Evolutionary conservation across 2,113 vertebrate genomes (phyloP).

Genomic region (Hemiprocne comata): DNA sequence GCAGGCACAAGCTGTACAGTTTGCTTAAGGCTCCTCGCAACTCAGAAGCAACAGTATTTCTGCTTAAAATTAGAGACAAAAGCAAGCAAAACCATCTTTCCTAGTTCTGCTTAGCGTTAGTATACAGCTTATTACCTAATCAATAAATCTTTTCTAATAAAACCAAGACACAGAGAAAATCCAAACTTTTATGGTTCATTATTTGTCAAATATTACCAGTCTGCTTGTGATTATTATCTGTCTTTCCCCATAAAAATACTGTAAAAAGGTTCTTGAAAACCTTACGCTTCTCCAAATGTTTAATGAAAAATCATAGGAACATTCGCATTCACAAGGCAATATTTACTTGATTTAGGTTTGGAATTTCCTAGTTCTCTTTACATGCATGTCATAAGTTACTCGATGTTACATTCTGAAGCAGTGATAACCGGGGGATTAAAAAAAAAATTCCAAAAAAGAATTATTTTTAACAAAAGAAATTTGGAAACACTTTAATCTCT

Average conservation of each 20-base stretch:
- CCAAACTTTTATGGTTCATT: background rate
- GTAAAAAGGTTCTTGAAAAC: background rate
- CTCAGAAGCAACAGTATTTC: background rate
- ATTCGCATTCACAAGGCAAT: background rate
- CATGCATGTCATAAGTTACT: background rate
- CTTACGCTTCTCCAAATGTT: background rate
- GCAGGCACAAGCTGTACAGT: background rate
- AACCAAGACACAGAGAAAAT: background rate
- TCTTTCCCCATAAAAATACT: background rate
- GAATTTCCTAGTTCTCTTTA: background rate
- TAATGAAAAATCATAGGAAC: background rate
- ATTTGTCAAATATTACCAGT: background rate
- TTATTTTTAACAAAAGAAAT: background rate
- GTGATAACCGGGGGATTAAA: background rate
- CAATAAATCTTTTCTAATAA: constrained; percentile 23
- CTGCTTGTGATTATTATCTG: background rate
- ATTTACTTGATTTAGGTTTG: background rate
- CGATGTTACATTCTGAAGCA: background rate
- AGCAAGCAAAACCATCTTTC: background rate
- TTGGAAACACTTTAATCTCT: background rate
- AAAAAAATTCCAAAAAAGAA: background rate
- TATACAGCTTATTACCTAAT: background rate
- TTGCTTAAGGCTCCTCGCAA: background rate
- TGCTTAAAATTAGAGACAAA: background rate
- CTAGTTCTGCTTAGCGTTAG: background rate